These are phyloP conservation scores for Morone saxatilis DNA, from an alignment of 2,113 vertebrate genomes.

Conservation along the genomic window DNA sequence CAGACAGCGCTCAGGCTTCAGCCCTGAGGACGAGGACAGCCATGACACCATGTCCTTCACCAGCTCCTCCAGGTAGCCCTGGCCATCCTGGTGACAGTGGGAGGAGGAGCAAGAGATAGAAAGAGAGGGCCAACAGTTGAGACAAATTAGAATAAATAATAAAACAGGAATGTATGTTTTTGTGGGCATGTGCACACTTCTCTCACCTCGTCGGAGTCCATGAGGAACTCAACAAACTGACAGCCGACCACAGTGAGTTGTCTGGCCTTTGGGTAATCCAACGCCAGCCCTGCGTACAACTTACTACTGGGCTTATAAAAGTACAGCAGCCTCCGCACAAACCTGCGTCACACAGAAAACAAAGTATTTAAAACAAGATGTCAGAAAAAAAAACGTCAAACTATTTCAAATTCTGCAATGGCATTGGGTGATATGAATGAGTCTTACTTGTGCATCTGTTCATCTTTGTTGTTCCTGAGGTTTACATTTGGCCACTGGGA, in stretches of 20 bases:
- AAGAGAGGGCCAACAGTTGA: neutral
- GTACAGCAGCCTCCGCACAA: conserved; percentile 94
- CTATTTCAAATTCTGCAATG: neutral
- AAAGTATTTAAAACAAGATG: conserved; percentile 3
- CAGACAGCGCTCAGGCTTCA: conserved; percentile 94
- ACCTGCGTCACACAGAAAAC: conserved; percentile 81
- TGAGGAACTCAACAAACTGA: conserved; percentile 96
- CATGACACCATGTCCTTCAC: conserved; percentile 96
- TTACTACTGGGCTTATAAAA: conserved; percentile 98
- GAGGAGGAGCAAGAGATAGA: neutral
- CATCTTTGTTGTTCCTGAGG: conserved; percentile 97
- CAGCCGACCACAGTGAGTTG: conserved; percentile 97
- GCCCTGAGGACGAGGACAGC: conserved; percentile 91
- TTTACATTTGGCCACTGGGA: conserved; percentile 97
- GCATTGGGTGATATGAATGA: neutral
- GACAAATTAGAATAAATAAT: neutral
- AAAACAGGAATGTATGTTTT: neutral
- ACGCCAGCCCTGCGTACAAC: conserved; percentile 91
- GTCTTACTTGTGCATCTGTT: conserved; percentile 96
- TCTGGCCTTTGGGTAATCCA: conserved; percentile 92
- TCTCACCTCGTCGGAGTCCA: conserved; percentile 95
- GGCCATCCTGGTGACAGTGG: conserved; percentile 88
- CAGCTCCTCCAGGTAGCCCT: conserved; percentile 94
- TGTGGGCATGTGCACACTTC: neutral
- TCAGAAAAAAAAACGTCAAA: neutral